Percentiles rank a stretch among this genome's conserved stretches.
phyloP scores from a whole-genome alignment of 2,797 vertebrate species.

The Chromobotia macracanthus region DNA sequence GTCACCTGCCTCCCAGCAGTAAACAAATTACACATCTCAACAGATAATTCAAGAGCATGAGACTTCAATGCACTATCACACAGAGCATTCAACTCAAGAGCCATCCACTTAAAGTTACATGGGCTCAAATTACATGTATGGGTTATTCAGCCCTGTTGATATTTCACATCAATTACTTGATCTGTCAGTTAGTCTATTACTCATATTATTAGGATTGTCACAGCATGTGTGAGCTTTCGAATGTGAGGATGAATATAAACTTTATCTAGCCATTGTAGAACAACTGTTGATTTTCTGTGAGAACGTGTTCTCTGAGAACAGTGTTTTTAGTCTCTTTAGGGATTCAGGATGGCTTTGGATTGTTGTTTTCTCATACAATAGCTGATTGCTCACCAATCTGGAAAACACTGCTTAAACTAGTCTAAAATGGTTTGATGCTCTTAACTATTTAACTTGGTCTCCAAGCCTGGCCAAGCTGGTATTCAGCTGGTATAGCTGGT shows the following conservation, averaged over 20 bases:
- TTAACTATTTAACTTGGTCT: too few relatives aligned
- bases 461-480: too few relatives aligned
- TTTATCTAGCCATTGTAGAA: neutral
- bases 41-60: constrained; percentile 43
- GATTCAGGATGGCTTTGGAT: too few relatives aligned
- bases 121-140: constrained; percentile 54
- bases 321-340: too few relatives aligned
- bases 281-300: constrained; percentile 26
- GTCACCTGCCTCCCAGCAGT: constrained; percentile 25
- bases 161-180: constrained; percentile 55
- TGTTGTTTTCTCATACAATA: too few relatives aligned
- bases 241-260: constrained; percentile 25
- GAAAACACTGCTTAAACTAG: too few relatives aligned
- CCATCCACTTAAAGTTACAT: constrained; percentile 54
- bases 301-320: too few relatives aligned
- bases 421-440: too few relatives aligned
- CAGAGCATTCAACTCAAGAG: constrained; percentile 54
- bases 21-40: constrained; percentile 44
- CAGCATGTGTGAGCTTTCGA: constrained; percentile 24
- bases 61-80: constrained; percentile 44
- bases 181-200: constrained; percentile 50
- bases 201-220: constrained; percentile 42
- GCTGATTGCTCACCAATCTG: too few relatives aligned
- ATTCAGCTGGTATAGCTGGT: too few relatives aligned
- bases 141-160: constrained; percentile 55